A percentile compares a stretch with the other conserved stretches of the same genome.
phyloP scores from a whole-genome alignment of 2,888 invertebrate genomes.

The Muscina levida region DNA sequence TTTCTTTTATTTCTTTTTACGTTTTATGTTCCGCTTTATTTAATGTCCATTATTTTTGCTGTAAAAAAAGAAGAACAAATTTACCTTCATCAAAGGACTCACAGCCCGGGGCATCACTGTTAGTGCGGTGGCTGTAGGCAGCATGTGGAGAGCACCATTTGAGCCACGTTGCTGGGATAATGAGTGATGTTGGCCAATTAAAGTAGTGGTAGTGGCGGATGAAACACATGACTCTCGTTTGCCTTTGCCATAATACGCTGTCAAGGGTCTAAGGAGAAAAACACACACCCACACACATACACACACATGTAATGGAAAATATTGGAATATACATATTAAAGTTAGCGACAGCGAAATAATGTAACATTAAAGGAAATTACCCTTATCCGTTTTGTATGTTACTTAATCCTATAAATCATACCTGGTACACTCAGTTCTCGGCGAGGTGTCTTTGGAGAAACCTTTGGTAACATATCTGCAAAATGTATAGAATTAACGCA shows the following conservation, averaged over 20 bases:
- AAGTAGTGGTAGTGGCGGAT: constrained; percentile 89
- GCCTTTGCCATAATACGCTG: constrained; percentile 84
- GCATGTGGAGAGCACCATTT: constrained; percentile 78
- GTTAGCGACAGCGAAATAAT: background rate
- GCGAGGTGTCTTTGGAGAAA: constrained; percentile 89
- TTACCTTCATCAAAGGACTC: constrained; percentile 80
- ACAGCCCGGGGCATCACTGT: constrained; percentile 76
- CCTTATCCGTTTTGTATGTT: too few relatives aligned
- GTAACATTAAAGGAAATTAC: too few relatives aligned
- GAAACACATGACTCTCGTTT: constrained; percentile 87
- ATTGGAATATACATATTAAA: constrained; percentile 2
- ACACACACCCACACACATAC: too few relatives aligned
- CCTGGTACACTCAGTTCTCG: constrained; percentile 90
- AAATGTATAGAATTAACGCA: background rate
- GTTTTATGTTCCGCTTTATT: too few relatives aligned
- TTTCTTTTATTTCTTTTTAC: too few relatives aligned
- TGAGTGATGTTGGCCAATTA: constrained; percentile 81
- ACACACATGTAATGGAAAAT: background rate
- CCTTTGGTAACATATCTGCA: constrained; percentile 78
- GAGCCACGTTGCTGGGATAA: constrained; percentile 77
- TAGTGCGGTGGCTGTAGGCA: constrained; percentile 71
- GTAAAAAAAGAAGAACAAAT: constrained; percentile 24
- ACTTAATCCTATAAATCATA: constrained; percentile 77
- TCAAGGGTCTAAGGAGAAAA: constrained; percentile 83
- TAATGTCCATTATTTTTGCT: too few relatives aligned